These are phyloP conservation scores for Drosophila subquinaria DNA, from an alignment of 2,888 invertebrate genomes.

Conservation along the genomic window DNA sequence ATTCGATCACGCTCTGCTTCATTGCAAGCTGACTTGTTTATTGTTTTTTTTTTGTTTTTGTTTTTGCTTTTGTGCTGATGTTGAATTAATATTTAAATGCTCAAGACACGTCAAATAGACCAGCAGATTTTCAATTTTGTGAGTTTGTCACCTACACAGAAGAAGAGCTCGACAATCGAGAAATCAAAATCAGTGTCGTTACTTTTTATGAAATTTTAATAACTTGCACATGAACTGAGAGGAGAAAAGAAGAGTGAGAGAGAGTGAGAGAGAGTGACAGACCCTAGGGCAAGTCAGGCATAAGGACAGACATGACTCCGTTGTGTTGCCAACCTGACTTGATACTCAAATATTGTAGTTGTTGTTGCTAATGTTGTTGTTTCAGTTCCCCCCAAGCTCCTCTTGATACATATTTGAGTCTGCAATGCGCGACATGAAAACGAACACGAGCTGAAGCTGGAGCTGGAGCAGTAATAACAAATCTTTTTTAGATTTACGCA, in stretches of 20 bases:
- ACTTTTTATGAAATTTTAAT: slow-evolving; percentile 77
- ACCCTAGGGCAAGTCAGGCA: slow-evolving; percentile 11
- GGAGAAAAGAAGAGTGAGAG: background rate
- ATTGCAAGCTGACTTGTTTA: background rate
- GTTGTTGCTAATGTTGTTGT: slow-evolving; percentile 24
- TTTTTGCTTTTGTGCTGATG: slow-evolving; percentile 20
- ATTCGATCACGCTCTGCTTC: background rate
- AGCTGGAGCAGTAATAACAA: slow-evolving; percentile 65
- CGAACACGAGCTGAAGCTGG: slow-evolving; percentile 41
- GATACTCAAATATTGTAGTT: slow-evolving; percentile 24
- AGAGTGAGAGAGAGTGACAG: background rate
- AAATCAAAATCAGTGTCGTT: slow-evolving; percentile 67
- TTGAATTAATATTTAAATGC: slow-evolving; percentile 63
- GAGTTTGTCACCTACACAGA: slow-evolving; percentile 35
- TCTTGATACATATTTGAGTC: slow-evolving; percentile 30
- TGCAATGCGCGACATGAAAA: slow-evolving; percentile 57
- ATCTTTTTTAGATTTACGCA: slow-evolving; percentile 79
- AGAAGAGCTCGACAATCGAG: slow-evolving; percentile 58
- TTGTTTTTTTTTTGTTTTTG: background rate
- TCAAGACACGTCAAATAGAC: slow-evolving; percentile 32
- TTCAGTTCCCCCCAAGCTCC: slow-evolving; percentile 5
- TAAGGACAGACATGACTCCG: slow-evolving; percentile 25
- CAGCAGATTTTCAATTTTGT: slow-evolving; percentile 44
- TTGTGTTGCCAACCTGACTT: slow-evolving; percentile 58
- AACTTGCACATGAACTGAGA: slow-evolving; percentile 62